phyloP scores from a whole-genome alignment of 2,113 vertebrate genomes.

The Perca flavescens region DNA sequence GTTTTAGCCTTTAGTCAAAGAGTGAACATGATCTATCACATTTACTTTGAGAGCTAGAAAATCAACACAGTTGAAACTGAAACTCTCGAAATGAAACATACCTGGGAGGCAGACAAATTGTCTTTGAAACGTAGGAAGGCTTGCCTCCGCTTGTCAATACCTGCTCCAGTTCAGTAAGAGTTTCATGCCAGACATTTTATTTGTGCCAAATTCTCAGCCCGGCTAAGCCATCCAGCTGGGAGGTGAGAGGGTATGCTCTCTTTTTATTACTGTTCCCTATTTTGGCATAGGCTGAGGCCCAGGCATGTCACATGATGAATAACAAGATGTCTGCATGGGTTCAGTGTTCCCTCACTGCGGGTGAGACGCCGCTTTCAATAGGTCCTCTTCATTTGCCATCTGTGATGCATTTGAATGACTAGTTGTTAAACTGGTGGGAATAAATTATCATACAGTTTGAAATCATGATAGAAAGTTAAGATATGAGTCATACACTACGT shows the following conservation, averaged over 20 bases:
- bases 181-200: slow-evolving; percentile 56
- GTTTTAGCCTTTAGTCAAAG: neutral
- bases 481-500: slow-evolving; percentile 12
- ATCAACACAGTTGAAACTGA: slow-evolving; percentile 1
- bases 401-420: slow-evolving; percentile 36
- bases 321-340: slow-evolving; percentile 53
- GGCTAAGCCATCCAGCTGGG: slow-evolving; percentile 38
- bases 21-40: neutral
- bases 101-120: slow-evolving; percentile 2
- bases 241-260: slow-evolving; percentile 41
- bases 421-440: slow-evolving; percentile 19
- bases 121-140: slow-evolving; percentile 20
- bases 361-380: slow-evolving; percentile 32
- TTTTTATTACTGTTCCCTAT: slow-evolving; percentile 34
- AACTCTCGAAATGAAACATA: slow-evolving; percentile 16
- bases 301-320: slow-evolving; percentile 42
- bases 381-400: slow-evolving; percentile 27
- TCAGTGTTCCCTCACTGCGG: slow-evolving; percentile 41
- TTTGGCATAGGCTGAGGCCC: slow-evolving; percentile 36
- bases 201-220: slow-evolving; percentile 35
- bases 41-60: neutral
- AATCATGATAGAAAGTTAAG: slow-evolving; percentile 26
- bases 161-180: slow-evolving; percentile 28
- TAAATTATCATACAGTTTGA: slow-evolving; percentile 4
- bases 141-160: slow-evolving; percentile 53